Conservation (phyloP, 23 tunicate species). For the Oikopleura dioica region DNA sequence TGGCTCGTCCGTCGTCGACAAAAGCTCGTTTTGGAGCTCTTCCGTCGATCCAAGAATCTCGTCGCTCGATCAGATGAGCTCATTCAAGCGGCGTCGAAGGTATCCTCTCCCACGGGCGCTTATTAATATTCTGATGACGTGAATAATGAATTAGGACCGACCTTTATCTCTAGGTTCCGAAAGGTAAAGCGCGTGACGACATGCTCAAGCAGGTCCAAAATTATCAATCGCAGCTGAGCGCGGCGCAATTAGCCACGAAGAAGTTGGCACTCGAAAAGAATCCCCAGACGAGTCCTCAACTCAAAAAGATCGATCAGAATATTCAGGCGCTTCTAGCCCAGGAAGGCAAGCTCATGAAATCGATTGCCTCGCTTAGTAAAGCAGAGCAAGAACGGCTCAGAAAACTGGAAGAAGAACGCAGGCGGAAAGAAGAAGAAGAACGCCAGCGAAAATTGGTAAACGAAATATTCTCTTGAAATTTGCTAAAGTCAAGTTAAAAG, state of each 20-base stretch:
- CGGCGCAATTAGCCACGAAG: neutral
- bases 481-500: too few species aligned
- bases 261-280: slow-evolving; percentile 16
- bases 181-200: neutral
- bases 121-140: too few species aligned
- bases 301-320: slow-evolving; percentile 34
- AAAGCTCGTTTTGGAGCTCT: neutral
- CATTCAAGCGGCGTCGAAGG: too few species aligned
- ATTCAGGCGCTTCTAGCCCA: slow-evolving; percentile 18
- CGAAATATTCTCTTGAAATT: neutral
- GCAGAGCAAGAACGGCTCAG: slow-evolving; percentile 44
- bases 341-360: neutral
- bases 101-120: too few species aligned
- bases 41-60: neutral
- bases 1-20: neutral
- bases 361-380: slow-evolving; percentile 15
- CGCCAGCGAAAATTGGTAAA: slow-evolving; percentile 25
- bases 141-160: too few species aligned
- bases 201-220: neutral
- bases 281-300: slow-evolving; percentile 17
- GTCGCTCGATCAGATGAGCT: neutral
- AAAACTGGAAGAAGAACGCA: slow-evolving; percentile 63
- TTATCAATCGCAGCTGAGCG: too few species aligned
- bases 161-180: too few species aligned
- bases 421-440: slow-evolving; percentile 30